A percentile compares a stretch with the other conserved stretches of the same genome.
Conservation (phyloP, 2,888 invertebrate genomes). For the Cremastobaeus sp. region DNA sequence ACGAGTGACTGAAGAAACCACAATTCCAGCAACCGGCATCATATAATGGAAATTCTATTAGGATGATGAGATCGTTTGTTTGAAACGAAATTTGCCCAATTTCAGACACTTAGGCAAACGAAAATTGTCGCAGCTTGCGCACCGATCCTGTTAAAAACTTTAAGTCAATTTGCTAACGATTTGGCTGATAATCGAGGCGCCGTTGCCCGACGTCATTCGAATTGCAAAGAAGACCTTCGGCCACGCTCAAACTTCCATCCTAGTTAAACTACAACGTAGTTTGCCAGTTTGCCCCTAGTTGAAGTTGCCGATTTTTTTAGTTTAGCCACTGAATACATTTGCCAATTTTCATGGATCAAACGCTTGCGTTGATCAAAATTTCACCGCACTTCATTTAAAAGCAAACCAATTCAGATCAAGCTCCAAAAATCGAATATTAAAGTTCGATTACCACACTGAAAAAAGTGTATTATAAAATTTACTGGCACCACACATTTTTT, state of each 20-base stretch:
- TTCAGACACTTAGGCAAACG: slow-evolving; percentile 39
- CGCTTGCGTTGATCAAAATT: not conserved
- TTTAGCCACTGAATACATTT: slow-evolving; percentile 19
- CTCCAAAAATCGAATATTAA: too few species aligned
- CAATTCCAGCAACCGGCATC: slow-evolving; percentile 11
- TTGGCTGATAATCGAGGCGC: slow-evolving; percentile 41
- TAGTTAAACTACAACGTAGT: slow-evolving; percentile 35
- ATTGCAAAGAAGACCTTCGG: slow-evolving; percentile 47
- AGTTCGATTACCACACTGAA: too few species aligned
- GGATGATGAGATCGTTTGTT: slow-evolving; percentile 40
- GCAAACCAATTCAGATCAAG: not conserved
- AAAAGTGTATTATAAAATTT: too few species aligned
- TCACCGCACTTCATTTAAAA: not conserved
- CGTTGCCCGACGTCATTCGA: slow-evolving; percentile 36
- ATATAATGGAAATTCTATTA: slow-evolving; percentile 37
- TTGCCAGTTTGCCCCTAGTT: slow-evolving; percentile 30
- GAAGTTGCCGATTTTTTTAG: slow-evolving; percentile 21
- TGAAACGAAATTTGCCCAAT: slow-evolving; percentile 40
- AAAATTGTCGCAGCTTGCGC: slow-evolving; percentile 35
- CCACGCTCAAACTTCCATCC: slow-evolving; percentile 34
- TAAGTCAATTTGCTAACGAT: slow-evolving; percentile 50
- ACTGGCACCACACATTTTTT: too few species aligned
- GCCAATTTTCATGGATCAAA: slow-evolving; percentile 16
- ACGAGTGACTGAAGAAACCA: not conserved
- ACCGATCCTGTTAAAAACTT: slow-evolving; percentile 41